Evolutionary conservation across 1,140 invertebrate species (phyloP).

Genomic region (Drosophila takahashii): DNA sequence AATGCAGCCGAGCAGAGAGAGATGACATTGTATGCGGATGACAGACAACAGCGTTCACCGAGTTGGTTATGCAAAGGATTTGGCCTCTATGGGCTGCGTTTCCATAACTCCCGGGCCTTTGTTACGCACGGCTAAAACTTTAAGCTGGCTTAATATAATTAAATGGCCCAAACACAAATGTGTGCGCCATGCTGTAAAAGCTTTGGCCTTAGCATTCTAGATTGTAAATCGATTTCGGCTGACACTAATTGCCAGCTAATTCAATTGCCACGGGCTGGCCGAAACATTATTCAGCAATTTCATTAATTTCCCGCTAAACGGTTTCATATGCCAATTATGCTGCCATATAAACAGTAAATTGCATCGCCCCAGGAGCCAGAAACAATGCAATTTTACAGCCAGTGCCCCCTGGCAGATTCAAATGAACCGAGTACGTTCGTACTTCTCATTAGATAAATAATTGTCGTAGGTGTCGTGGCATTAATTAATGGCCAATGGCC

Average conservation of each 20-base stretch:
- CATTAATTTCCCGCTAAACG: conserved; percentile 46
- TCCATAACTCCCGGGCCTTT: not conserved
- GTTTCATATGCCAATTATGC: conserved; percentile 52
- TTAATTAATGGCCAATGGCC: conserved; percentile 68
- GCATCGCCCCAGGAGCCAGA: conserved; percentile 36
- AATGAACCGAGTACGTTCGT: conserved; percentile 14
- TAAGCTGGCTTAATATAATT: conserved; percentile 26
- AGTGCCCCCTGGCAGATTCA: conserved; percentile 19
- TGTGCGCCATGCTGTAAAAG: not conserved
- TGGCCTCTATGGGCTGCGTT: conserved; percentile 10
- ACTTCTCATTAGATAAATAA: conserved; percentile 36
- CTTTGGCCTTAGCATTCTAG: conserved; percentile 35
- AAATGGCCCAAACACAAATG: not conserved
- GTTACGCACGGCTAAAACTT: conserved; percentile 21
- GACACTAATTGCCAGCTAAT: conserved; percentile 64
- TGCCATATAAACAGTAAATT: conserved; percentile 56
- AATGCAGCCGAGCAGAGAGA: conserved; percentile 41
- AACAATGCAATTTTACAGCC: conserved; percentile 27
- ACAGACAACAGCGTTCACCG: conserved; percentile 27
- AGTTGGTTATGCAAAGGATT: conserved; percentile 41
- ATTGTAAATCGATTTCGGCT: conserved; percentile 43
- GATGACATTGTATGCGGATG: conserved; percentile 59
- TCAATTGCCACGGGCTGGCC: conserved; percentile 33
- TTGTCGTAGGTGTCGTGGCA: conserved; percentile 58
- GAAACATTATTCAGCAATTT: conserved; percentile 56